Conservation (phyloP, 2,888 invertebrate genomes). For the Melinaea marsaeus region DNA sequence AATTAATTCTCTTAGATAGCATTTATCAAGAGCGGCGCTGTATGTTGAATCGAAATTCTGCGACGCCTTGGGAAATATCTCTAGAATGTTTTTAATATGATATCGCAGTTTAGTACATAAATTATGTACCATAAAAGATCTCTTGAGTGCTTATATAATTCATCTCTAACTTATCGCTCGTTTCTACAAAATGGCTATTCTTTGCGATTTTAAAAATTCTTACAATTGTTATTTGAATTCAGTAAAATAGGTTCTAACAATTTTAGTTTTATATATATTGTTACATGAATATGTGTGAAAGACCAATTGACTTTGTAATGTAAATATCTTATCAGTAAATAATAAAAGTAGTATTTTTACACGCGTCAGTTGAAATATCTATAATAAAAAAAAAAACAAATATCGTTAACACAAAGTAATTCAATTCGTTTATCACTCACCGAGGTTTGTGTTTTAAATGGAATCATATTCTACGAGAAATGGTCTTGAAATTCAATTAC, state of each 20-base stretch:
- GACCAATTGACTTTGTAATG: no score
- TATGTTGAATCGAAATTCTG: not conserved
- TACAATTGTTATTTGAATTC: no score
- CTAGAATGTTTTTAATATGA: constrained; percentile 45
- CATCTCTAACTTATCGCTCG: not conserved
- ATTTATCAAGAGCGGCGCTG: no score
- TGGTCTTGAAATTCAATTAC: constrained; percentile 5
- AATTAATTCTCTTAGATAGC: no score
- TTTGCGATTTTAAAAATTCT: not conserved
- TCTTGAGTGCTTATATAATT: constrained; percentile 13
- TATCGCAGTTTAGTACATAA: constrained; percentile 40
- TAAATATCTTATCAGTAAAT: not conserved
- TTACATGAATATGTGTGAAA: no score
- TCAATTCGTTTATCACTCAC: constrained; percentile 18
- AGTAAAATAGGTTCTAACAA: no score
- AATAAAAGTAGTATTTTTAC: not conserved
- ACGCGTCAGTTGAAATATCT: not conserved
- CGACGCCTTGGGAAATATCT: constrained; percentile 33
- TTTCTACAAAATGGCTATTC: not conserved
- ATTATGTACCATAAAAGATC: constrained; percentile 30
- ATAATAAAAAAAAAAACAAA: not conserved
- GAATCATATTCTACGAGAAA: constrained; percentile 14
- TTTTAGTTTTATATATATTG: no score
- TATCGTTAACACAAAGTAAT: constrained; percentile 9
- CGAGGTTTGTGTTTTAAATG: constrained; percentile 14